Base-by-base conservation (phyloP, 2,888 invertebrate genomes). In the Hemistola chrysoprasaria region DNA sequence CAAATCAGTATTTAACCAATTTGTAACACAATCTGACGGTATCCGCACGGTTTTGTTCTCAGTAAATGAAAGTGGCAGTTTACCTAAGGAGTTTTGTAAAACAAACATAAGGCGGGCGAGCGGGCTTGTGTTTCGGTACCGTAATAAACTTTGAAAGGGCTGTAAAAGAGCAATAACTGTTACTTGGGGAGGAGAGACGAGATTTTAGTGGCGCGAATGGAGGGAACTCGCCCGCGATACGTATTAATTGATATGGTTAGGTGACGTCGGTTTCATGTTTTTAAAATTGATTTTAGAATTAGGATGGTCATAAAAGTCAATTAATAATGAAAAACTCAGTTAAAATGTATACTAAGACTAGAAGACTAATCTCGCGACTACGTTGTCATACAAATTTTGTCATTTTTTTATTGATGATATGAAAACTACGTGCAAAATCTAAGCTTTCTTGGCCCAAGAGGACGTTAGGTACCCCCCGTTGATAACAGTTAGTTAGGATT, bases 91-190 rank as follows among this genome's bases (percentile, higher is more conserved):
- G 65, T 78, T 79, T 74, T 67, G 76, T 76, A 71, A 75, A 77
- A 79, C 78, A 82, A 78, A 81, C 77, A 78, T 64, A 73, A 74
- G 71, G 63, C 63, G 56, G 61, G 56, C 62, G 62, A 64, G 62
- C 60, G 54, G 65, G 69, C 71, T 71, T 80, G 82, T 78, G 85
- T 86, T 83, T 73, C 38, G 83, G 87, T 64, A 72, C 84, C 80
- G 86, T 76, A 82, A 86, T 88, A 88, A 88, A 88, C 64, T 85
- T 83, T 78, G 85, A 87, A 88, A 87, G 88, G 85, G 81, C 84
- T 80, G 84, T 88, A 87, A 87, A 88, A 87, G 86, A 76, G 81
- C 86, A 67, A 78, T 88, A 87, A 86, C 87, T 82, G 86, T 87
- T 81, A 83, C 78, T 86, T 67, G 76, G 77, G 70, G 76, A 70